Conservation (phyloP, 2,888 invertebrate species). For the Dione juno region DNA sequence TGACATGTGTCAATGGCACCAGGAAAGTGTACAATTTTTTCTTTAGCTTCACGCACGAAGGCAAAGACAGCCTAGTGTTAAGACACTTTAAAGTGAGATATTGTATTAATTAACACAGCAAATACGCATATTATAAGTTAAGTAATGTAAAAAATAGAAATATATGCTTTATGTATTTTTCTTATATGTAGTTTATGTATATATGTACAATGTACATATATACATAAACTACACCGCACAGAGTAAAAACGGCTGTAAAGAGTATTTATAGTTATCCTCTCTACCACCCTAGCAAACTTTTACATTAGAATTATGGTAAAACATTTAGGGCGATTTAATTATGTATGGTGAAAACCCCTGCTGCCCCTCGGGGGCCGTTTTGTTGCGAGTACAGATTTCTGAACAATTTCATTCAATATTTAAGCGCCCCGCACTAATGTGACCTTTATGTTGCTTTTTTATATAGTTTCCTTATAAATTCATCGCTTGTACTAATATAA, state of each 20-base stretch:
- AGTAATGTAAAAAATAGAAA: too few relatives aligned
- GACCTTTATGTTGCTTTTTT: constrained; percentile 42
- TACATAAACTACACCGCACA: neutral
- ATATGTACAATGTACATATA: neutral
- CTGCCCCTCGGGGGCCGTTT: constrained; percentile 47
- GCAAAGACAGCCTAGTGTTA: neutral
- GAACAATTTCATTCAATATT: constrained; percentile 54
- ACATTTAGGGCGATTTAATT: constrained; percentile 55
- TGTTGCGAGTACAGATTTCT: constrained; percentile 47
- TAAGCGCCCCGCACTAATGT: constrained; percentile 42
- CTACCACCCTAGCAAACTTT: constrained; percentile 46
- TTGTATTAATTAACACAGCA: too few relatives aligned
- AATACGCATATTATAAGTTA: too few relatives aligned
- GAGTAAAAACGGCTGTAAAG: neutral
- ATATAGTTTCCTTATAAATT: constrained; percentile 29
- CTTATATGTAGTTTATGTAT: too few relatives aligned
- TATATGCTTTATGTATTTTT: too few relatives aligned
- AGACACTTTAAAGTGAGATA: too few relatives aligned
- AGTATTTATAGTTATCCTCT: neutral
- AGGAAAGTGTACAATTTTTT: neutral
- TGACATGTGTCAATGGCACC: neutral
- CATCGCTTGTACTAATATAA: neutral
- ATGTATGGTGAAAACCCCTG: constrained; percentile 50
- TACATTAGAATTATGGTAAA: constrained; percentile 51
- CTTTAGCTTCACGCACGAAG: neutral